Base-by-base conservation (phyloP, 2,797 vertebrate genomes). In the Heliangelus exortis region DNA sequence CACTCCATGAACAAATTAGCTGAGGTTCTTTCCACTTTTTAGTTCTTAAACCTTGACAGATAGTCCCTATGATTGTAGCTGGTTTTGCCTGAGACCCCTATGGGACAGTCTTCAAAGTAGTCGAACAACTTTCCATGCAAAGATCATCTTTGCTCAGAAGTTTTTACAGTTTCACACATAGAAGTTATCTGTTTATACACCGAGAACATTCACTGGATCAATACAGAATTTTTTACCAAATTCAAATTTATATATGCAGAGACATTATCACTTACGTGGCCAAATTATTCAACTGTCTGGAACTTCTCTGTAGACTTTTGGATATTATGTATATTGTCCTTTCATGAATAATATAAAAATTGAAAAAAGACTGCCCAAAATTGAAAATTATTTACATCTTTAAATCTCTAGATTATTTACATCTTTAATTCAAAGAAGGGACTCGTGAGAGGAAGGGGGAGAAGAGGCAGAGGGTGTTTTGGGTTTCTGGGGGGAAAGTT, bases 91-190 rank as follows among this genome's bases (percentile, higher is more conserved):
- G 11, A 3, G 15, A 31, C 8, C 51, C 5, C 51, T 74, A 31
- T 8, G 34, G 1, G 47, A 54, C 11, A 45, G 7, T 43, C 48
- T 50, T 57, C 5, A 41, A 2, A 43, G 26, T 34, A 34, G 12
- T 75, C 2, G 2, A 48, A 23, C 6, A 39, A n/a, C 12, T 85
- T 87, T 2, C 14, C 47, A 4, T 68, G 29, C 12, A 53, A 82
- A 34, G 16, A 55, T 0, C 1, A 0, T 15, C 25, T 74, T 61
- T 69, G 6, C 10, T 57, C 8, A 39, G 43, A 84, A n/a, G 21
- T 3, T 34, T 75, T 87, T 66, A 36, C 10, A 51, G 10, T 43
- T 58, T 12, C 11, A 62, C 13, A 45, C 0, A 0, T 21, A 45
- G 85, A 26, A 41, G 4, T 20, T 83, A 65, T 63, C 23, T 18